Conservation (phyloP, 2,888 invertebrate genomes). For the Drosophila rubida region DNA sequence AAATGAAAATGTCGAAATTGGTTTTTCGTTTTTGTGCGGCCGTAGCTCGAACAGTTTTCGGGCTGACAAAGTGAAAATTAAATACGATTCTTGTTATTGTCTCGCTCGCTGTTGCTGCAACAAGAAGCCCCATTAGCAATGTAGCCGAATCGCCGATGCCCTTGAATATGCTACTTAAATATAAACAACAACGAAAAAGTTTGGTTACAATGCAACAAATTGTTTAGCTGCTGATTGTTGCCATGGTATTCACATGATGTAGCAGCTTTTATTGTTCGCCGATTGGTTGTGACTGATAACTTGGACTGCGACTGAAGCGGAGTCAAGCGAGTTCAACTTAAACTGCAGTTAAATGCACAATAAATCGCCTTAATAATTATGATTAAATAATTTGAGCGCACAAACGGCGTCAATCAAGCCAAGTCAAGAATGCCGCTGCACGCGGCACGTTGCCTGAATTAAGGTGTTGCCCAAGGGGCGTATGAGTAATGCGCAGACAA, state of each 20-base stretch:
- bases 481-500: constrained; percentile 67
- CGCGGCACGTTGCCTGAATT: constrained; percentile 14
- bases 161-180: constrained; percentile 37
- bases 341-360: not conserved
- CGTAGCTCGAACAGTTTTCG: constrained; percentile 12
- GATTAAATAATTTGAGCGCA: not conserved
- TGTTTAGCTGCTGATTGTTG: constrained; percentile 53
- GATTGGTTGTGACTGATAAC: constrained; percentile 2
- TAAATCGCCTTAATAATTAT: not conserved
- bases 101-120: constrained; percentile 13
- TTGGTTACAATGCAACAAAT: constrained; percentile 30
- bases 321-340: constrained; percentile 12
- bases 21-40: constrained; percentile 40
- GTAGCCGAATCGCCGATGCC: constrained; percentile 42
- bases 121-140: constrained; percentile 23
- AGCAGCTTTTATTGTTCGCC: not conserved
- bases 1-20: constrained; percentile 61
- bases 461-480: constrained; percentile 55
- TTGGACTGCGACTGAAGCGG: constrained; percentile 1
- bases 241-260: constrained; percentile 24
- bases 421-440: constrained; percentile 8
- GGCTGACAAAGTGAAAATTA: constrained; percentile 75
- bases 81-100: constrained; percentile 57
- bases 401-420: constrained; percentile 1
- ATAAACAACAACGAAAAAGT: constrained; percentile 19